Conservation (phyloP, 2,113 vertebrate species). For the Tachysurus vachellii region DNA sequence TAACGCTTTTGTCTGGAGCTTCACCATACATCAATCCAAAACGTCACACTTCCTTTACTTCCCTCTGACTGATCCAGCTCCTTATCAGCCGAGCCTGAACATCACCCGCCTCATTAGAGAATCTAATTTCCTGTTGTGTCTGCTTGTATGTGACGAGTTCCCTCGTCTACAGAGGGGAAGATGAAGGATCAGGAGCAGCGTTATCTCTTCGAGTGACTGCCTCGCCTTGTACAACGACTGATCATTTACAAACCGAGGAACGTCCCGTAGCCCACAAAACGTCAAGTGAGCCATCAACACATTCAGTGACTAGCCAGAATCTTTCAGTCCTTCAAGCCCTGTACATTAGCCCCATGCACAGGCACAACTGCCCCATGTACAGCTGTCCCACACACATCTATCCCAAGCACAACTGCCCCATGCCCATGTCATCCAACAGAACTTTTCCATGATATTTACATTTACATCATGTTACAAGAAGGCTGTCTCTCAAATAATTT, state of each 20-base stretch:
- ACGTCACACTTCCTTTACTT: neutral
- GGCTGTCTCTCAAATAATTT: too few relatives aligned
- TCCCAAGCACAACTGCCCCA: too few relatives aligned
- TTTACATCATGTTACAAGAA: too few relatives aligned
- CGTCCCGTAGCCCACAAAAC: neutral
- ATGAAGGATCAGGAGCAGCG: neutral
- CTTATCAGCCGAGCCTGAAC: conserved; percentile 22
- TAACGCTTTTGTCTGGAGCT: neutral
- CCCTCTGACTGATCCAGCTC: neutral
- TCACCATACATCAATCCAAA: conserved; percentile 28
- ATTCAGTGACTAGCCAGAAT: too few relatives aligned
- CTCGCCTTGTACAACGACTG: too few relatives aligned
- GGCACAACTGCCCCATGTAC: too few relatives aligned
- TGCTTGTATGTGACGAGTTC: neutral
- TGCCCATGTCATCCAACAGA: too few relatives aligned
- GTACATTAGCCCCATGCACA: too few relatives aligned
- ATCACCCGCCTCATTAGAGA: conserved; percentile 12
- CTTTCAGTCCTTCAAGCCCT: neutral
- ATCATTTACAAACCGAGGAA: neutral
- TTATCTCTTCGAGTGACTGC: neutral
- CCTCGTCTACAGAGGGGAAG: neutral
- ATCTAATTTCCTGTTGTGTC: conserved; percentile 23
- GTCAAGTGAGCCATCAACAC: neutral
- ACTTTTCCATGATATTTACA: neutral
- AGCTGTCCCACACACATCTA: too few relatives aligned